Percentiles rank a stretch among this genome's conserved stretches.
Conservation (phyloP, 2,888 invertebrate species). For the Polyommatus icarus region DNA sequence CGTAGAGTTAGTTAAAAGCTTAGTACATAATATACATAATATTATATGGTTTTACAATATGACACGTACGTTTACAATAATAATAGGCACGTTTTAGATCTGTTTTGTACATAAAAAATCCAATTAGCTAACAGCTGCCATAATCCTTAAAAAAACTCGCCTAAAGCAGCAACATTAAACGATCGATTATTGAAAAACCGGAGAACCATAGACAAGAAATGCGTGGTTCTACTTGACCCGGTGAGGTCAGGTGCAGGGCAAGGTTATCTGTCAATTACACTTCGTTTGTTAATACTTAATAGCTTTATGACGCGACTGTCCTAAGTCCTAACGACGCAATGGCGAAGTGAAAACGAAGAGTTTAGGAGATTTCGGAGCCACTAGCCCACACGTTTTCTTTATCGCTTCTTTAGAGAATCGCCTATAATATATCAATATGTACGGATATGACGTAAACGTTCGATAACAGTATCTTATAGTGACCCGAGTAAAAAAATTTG, state of each 20-base stretch:
- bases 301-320: neutral
- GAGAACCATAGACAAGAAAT: neutral
- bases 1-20: too few relatives aligned
- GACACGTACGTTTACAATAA: neutral
- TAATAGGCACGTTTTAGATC: neutral
- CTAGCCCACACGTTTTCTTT: too few relatives aligned
- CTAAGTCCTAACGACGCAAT: too few relatives aligned
- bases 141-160: neutral
- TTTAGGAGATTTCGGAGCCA: neutral
- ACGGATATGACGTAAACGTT: too few relatives aligned
- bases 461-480: too few relatives aligned
- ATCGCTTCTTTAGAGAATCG: too few relatives aligned
- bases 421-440: too few relatives aligned
- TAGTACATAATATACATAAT: too few relatives aligned
- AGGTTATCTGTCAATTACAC: conserved; percentile 7
- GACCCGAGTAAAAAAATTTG: too few relatives aligned
- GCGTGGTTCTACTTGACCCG: conserved; percentile 9
- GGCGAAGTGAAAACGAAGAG: neutral
- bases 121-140: neutral
- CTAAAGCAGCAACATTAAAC: neutral
- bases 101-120: neutral
- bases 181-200: neutral
- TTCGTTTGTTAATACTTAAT: conserved; percentile 3
- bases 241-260: conserved; percentile 9
- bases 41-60: neutral